These are phyloP conservation scores for Fistularia commersonii DNA, from an alignment of 2,797 vertebrate genomes.

Conservation along the genomic window DNA sequence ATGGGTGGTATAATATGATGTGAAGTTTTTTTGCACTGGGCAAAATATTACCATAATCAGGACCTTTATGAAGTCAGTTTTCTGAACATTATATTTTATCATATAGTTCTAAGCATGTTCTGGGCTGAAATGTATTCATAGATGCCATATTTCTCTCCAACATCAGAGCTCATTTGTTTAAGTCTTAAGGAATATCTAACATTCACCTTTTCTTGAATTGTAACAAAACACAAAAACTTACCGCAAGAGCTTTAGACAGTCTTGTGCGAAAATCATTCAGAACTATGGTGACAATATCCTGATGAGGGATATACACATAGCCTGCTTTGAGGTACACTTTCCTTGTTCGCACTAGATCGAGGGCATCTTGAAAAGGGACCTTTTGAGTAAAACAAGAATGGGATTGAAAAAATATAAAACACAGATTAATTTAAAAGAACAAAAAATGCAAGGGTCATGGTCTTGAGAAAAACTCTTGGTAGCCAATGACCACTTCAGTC, in stretches of 20 bases:
- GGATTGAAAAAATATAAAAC: not conserved
- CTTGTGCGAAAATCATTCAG: conserved; percentile 89
- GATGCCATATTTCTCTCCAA: not conserved
- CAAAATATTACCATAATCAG: not conserved
- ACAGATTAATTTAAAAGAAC: conserved; percentile 5
- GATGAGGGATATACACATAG: conserved; percentile 87
- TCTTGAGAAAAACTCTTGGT: not conserved
- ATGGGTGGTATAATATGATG: too few species aligned
- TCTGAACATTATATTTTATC: too few species aligned
- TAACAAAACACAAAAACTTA: conserved; percentile 69
- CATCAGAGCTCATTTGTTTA: too few species aligned
- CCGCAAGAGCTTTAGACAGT: conserved; percentile 93
- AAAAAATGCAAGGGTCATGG: not conserved
- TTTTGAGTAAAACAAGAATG: conserved; percentile 44
- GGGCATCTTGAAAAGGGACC: conserved; percentile 92
- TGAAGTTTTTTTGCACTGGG: not conserved
- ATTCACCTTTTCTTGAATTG: not conserved
- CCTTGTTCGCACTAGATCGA: conserved; percentile 88
- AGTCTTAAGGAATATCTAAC: not conserved
- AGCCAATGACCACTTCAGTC: not conserved
- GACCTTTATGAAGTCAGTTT: too few species aligned
- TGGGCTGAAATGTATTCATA: not conserved
- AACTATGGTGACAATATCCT: conserved; percentile 86
- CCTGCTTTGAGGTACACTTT: conserved; percentile 88
- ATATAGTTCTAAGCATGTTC: too few species aligned